Percentiles rank a stretch among this genome's conserved stretches.
These are phyloP conservation scores for Gobio gobio DNA, from an alignment of 2,113 vertebrate species.

Conservation along the genomic window DNA sequence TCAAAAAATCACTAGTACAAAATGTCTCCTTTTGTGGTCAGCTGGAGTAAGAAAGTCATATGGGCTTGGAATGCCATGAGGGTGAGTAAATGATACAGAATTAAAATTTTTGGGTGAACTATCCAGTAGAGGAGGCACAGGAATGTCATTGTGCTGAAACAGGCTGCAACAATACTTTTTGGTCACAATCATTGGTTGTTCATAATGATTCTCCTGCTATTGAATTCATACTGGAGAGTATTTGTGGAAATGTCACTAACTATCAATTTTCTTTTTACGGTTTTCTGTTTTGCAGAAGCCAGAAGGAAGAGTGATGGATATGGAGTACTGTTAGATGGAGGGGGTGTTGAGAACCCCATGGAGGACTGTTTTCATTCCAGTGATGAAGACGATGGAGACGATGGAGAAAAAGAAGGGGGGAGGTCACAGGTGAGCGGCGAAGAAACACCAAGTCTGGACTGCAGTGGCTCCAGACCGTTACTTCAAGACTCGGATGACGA, in stretches of 20 bases:
- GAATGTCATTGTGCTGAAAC: neutral
- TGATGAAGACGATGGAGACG: conserved; percentile 79
- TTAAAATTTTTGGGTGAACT: neutral
- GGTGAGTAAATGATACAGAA: neutral
- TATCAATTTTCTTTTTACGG: conserved; percentile 18
- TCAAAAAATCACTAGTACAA: neutral
- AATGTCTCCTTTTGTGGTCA: neutral
- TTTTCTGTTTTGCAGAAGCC: conserved; percentile 66
- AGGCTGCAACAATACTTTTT: neutral
- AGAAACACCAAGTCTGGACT: conserved; percentile 80
- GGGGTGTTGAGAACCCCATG: conserved; percentile 47
- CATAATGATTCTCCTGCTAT: neutral
- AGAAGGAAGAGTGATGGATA: conserved; percentile 70
- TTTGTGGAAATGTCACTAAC: neutral
- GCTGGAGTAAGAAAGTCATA: neutral
- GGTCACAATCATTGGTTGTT: conserved; percentile 13
- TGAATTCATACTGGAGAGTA: neutral
- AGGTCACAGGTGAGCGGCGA: conserved; percentile 51
- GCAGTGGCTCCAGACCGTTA: conserved; percentile 90
- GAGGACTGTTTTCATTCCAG: conserved; percentile 88
- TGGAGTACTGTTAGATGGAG: conserved; percentile 61
- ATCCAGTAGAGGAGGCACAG: neutral
- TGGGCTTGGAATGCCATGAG: no score
- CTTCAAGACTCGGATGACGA: conserved; percentile 94
- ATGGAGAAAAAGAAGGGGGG: conserved; percentile 78